Conservation (phyloP, 2,113 vertebrate genomes). For the Herpetotheres cachinnans region DNA sequence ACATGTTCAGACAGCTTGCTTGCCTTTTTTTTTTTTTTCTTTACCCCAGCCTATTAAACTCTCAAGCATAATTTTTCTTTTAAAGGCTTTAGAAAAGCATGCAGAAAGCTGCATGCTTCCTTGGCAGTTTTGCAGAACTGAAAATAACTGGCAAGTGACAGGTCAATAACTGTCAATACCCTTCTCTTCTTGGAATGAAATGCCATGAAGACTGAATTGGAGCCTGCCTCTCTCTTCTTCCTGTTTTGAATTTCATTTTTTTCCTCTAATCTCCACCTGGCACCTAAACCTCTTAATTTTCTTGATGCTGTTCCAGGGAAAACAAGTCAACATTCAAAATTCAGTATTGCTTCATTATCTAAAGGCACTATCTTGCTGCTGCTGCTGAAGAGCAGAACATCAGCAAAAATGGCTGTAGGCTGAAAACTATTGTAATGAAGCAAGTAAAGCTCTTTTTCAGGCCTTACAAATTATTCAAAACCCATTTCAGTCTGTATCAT, state of each 20-base stretch:
- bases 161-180: neutral
- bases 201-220: neutral
- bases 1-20: neutral
- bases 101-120: neutral
- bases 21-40: neutral
- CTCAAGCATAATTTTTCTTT: neutral
- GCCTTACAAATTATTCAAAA: neutral
- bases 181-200: neutral
- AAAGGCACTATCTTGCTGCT: neutral
- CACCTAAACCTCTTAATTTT: neutral
- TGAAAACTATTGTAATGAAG: neutral
- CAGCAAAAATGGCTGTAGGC: neutral
- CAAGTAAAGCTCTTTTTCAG: neutral
- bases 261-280: conserved; percentile 10
- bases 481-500: neutral
- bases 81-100: neutral
- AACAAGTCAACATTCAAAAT: conserved; percentile 28
- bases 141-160: neutral
- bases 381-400: neutral
- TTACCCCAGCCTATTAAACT: neutral
- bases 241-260: neutral
- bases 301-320: conserved; percentile 13
- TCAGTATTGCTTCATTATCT: neutral
- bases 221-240: neutral
- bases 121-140: neutral